Percentiles rank a stretch among this genome's conserved stretches.
phyloP scores from a whole-genome alignment of 2,113 vertebrate genomes.

The Macrotus californicus region DNA sequence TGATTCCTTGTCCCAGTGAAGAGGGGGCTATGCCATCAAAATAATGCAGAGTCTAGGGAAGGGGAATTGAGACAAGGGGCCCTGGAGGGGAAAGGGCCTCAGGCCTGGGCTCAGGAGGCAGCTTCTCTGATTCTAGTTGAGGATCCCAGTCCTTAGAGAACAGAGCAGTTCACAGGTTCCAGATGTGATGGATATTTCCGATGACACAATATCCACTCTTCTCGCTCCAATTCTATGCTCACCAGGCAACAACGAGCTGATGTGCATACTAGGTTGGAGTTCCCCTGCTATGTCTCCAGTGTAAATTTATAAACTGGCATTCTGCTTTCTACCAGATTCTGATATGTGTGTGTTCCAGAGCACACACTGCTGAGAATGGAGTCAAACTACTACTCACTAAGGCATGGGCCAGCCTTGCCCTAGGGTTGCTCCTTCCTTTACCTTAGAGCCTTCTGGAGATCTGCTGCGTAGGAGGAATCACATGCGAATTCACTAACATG shows the following conservation, averaged over 20 bases:
- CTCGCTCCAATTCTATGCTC: neutral
- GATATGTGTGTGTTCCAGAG: neutral
- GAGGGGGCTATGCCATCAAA: neutral
- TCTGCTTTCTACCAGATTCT: neutral
- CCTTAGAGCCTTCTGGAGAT: neutral
- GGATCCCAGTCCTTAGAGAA: neutral
- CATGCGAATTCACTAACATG: neutral
- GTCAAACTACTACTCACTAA: neutral
- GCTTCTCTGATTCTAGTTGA: neutral
- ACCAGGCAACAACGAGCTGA: neutral
- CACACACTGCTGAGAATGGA: neutral
- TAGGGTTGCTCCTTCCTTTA: neutral
- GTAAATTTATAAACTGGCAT: neutral
- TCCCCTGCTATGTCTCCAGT: neutral
- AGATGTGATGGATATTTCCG: neutral
- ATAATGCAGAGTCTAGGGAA: neutral
- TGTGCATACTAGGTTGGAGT: neutral
- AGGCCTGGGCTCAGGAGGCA: neutral
- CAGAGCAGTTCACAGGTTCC: neutral
- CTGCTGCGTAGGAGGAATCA: neutral
- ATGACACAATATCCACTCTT: neutral
- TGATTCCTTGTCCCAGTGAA: neutral
- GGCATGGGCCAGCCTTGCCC: neutral
- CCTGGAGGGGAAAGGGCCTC: neutral
- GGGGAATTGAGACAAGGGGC: neutral